Percentiles rank a stretch among this genome's conserved stretches.
Conservation (phyloP, 2,888 invertebrate genomes). For the Agrotis puta region DNA sequence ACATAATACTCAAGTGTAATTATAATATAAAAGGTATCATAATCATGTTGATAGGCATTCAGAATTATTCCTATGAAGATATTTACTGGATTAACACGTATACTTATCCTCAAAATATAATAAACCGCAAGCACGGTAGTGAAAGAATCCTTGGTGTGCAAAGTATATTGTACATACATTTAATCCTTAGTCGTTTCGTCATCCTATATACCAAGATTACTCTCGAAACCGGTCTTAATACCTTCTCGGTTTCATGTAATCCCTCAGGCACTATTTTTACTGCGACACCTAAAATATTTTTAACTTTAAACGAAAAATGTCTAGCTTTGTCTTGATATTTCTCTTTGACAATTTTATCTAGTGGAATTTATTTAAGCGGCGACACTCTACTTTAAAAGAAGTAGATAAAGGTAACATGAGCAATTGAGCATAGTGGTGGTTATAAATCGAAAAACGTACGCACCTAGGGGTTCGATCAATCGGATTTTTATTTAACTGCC, state of each 20-base stretch:
- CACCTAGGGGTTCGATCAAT: background rate
- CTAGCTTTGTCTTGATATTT: background rate
- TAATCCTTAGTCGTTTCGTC: background rate
- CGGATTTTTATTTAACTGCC: background rate
- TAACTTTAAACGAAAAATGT: background rate
- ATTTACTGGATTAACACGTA: background rate
- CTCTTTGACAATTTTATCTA: background rate
- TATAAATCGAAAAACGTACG: background rate
- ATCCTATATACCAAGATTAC: background rate
- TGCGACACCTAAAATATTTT: background rate
- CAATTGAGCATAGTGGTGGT: background rate
- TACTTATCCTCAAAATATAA: too few relatives aligned
- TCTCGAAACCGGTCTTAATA: background rate
- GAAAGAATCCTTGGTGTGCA: background rate
- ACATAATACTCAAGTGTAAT: background rate
- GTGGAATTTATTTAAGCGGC: constrained; percentile 18
- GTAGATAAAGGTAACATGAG: constrained; percentile 5
- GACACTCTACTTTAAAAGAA: constrained; percentile 12
- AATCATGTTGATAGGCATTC: background rate
- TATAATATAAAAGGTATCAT: background rate
- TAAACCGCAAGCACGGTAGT: background rate
- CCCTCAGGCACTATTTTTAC: background rate
- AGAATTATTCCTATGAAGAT: background rate
- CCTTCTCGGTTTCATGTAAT: background rate
- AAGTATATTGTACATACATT: background rate